Base-by-base conservation (phyloP, 2,888 invertebrate species). In the Parascotia fuliginaria region DNA sequence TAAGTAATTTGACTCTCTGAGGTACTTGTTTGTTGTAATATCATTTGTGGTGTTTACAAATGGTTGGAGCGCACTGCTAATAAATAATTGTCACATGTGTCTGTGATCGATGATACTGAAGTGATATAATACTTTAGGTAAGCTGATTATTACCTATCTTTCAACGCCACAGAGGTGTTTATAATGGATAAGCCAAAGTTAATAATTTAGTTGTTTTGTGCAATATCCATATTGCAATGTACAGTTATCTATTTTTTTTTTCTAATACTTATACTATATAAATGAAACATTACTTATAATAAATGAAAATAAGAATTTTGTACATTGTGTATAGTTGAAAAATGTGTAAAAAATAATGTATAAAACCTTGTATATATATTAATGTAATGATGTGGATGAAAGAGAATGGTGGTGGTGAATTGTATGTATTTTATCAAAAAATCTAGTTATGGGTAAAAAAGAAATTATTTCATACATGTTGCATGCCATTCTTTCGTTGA, bases 141-240 rank as follows among this genome's bases (percentile, higher is more conserved):
- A 65, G 67, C 70, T 75, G 60, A 71, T 55, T 56, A 60, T 51
- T 60, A 63, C 54, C 69, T 72, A 65, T 70, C 75, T 77, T 76
- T 75, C 63, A 62, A 74, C 83, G 76, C 79, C 77, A 53, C 50
- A 54, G 65, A 66, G 58, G 81, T 83, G 85, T 86, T 86, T 79
- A 66, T 87, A 85, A 89, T 86, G 81, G 85, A 85, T 88, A 89
- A 90, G 89, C 91, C 91, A 91, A 91, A 92, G 91, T 86, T 89
- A 87, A 83, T 87, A 77, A 86, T 83, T 87, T 88, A 89, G 83
- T 89, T 88, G 71, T 81, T 79, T 86, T 85, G 91, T 92, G 91
- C 91, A 92, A 90, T 91, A 90, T 81, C 71, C 77, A 70, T 78
- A 88, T 91, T 91, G 90, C 90, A 83, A 85, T 91, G 90, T 91